These are phyloP conservation scores for Bombus ignitus DNA, from an alignment of 1,140 invertebrate genomes.

Conservation along the genomic window DNA sequence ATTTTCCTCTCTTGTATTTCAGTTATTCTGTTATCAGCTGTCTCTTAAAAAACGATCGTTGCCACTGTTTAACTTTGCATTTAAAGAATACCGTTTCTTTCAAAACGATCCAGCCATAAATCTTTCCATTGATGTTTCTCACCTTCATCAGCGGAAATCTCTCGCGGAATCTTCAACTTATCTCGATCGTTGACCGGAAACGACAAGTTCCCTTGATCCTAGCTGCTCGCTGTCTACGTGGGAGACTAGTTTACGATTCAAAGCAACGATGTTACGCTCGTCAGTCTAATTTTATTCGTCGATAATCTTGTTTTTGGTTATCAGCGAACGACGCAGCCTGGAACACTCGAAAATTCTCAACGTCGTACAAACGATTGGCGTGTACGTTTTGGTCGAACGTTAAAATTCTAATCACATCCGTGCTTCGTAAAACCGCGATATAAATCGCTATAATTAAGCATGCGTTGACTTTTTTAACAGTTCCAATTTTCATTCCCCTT, in stretches of 20 bases:
- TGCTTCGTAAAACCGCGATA: neutral
- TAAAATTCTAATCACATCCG: neutral
- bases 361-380: neutral
- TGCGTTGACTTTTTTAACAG: neutral
- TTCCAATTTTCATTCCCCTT: neutral
- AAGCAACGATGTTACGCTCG: neutral
- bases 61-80: no score
- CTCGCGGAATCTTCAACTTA: neutral
- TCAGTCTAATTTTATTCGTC: slow-evolving; percentile 10
- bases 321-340: neutral
- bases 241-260: slow-evolving; percentile 1
- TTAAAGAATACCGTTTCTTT: neutral
- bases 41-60: neutral
- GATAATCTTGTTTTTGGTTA: neutral
- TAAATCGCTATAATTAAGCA: neutral
- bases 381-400: neutral
- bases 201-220: neutral
- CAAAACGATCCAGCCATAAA: neutral
- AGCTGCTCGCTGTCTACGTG: slow-evolving; percentile 8
- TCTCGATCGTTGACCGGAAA: neutral
- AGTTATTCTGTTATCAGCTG: neutral
- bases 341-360: neutral
- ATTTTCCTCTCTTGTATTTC: neutral
- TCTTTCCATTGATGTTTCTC: neutral
- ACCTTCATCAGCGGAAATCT: neutral